Evolutionary conservation across 1,140 invertebrate genomes (phyloP).

Genomic region (fruit fly (Drosophila melanogaster)): DNA sequence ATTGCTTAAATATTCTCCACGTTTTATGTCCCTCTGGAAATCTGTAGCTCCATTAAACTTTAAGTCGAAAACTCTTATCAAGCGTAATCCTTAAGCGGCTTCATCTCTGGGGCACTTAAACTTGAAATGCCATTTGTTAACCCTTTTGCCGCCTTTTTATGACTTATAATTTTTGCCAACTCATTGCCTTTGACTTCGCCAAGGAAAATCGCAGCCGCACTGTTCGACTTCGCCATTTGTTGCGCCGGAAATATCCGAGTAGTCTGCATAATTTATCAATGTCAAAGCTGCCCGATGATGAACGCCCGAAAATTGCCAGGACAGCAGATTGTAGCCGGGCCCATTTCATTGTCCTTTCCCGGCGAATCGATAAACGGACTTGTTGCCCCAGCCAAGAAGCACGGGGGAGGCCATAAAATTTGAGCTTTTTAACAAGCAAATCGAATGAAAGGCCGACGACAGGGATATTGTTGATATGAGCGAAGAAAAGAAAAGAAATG

Average conservation of each 20-base stretch:
- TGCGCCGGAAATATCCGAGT: slow-evolving; percentile 37
- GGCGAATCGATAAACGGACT: slow-evolving; percentile 71
- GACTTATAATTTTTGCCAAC: slow-evolving; percentile 80
- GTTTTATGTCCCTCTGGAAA: background rate
- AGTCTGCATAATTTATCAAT: slow-evolving; percentile 76
- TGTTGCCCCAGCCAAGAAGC: slow-evolving; percentile 54
- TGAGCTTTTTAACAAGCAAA: slow-evolving; percentile 82
- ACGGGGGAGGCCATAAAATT: slow-evolving; percentile 73
- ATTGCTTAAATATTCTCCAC: slow-evolving; percentile 6
- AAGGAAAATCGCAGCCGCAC: slow-evolving; percentile 34
- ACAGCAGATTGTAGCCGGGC: slow-evolving; percentile 67
- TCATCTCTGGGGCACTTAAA: slow-evolving; percentile 65
- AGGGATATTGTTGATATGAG: slow-evolving; percentile 59
- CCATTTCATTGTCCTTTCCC: slow-evolving; percentile 21
- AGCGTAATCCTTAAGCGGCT: slow-evolving; percentile 37
- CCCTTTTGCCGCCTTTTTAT: slow-evolving; percentile 63
- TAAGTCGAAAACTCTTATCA: slow-evolving; percentile 40
- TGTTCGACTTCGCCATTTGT: slow-evolving; percentile 58
- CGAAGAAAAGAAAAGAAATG: slow-evolving; percentile 41
- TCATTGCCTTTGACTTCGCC: slow-evolving; percentile 64
- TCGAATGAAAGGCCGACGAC: slow-evolving; percentile 72
- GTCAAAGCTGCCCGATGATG: slow-evolving; percentile 73
- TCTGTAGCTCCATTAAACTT: slow-evolving; percentile 31
- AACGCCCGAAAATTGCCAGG: slow-evolving; percentile 60
- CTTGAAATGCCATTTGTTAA: slow-evolving; percentile 75